Evolutionary conservation across 2,797 vertebrate species (phyloP), one percentile per base, ranked within the genome.

Genomic region (Rhodeus uyekii): DNA sequence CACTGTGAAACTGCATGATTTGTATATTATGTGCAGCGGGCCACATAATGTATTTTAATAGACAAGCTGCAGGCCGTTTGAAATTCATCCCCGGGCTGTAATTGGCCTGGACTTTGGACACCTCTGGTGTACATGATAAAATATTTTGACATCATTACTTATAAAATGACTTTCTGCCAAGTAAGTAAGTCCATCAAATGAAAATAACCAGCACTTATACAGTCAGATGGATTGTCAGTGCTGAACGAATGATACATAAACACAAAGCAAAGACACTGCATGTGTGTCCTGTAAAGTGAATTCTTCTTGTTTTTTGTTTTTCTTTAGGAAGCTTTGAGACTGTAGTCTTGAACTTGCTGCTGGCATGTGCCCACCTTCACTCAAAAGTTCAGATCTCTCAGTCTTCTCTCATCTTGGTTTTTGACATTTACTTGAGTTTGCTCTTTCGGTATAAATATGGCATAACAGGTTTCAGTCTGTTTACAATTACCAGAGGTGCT

Each of bases 311-410:
- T 73, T 18, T 32, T 69, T 48, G 27, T 58, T 4, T 19, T 22
- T 27, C 53, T 58, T 8, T 32, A 8, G 50, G 38, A 32, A 10
- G 53, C n/a, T 67, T 34, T 48, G 72, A 68, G 63, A 36, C 48
- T 16, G 18, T 36, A 39, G 29, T 24, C 46, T 67, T 82, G 36
- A 67, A 53, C 76, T 22, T 83, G 74, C 81, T 60, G 18, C 74
- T 83, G 81, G 74, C 74, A 61, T 27, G 42, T 5, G 14, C 53
- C 22, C 58, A 76, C 64, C 53, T 77, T 77, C 36, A n/a, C 61
- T 81, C 46, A 42, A 80, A 85, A 85, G 81, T 80, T 85, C 81
- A 85, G 18, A 79, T 60, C 72, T 72, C 44, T 53, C 61, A 71
- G 65, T 16, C 44, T n/a, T 61, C 39, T 74, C 63, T 84, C 32